Conservation (phyloP, 2,113 vertebrate species). For the Pedetes capensis region DNA sequence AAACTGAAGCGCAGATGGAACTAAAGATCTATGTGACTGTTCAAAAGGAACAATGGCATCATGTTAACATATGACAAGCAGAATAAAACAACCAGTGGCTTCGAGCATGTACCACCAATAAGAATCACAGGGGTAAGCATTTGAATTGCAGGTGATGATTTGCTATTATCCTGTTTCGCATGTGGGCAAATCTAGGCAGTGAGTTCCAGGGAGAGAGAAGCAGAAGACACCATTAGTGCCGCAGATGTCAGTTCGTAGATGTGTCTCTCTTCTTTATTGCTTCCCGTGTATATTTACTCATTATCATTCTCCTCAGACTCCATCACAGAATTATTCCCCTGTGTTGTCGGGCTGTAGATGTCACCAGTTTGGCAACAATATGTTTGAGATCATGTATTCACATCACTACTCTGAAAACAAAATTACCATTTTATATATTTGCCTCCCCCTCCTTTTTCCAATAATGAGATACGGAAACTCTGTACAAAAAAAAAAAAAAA, state of each 20-base stretch:
- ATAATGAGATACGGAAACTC: not conserved
- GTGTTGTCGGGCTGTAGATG: not conserved
- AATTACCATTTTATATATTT: not conserved
- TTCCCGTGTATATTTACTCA: too few relatives aligned
- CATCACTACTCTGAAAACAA: constrained; percentile 3
- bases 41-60: not conserved
- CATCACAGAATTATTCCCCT: not conserved
- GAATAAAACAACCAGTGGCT: not conserved
- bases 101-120: not conserved
- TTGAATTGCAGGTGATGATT: not conserved
- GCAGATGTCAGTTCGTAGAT: not conserved
- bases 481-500: not conserved
- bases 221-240: too few relatives aligned
- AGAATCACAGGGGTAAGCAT: not conserved
- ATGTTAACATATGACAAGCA: not conserved
- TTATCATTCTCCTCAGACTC: not conserved
- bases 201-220: not conserved
- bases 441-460: not conserved
- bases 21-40: not conserved
- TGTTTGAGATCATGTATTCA: not conserved
- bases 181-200: not conserved
- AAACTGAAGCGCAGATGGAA: constrained; percentile 14
- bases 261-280: not conserved
- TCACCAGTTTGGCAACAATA: not conserved
- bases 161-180: not conserved